Evolutionary conservation across 64 coral and sea anemone species (phyloP), one percentile per base, ranked within the genome.

Genomic region (Stichodactyla mertensii): DNA sequence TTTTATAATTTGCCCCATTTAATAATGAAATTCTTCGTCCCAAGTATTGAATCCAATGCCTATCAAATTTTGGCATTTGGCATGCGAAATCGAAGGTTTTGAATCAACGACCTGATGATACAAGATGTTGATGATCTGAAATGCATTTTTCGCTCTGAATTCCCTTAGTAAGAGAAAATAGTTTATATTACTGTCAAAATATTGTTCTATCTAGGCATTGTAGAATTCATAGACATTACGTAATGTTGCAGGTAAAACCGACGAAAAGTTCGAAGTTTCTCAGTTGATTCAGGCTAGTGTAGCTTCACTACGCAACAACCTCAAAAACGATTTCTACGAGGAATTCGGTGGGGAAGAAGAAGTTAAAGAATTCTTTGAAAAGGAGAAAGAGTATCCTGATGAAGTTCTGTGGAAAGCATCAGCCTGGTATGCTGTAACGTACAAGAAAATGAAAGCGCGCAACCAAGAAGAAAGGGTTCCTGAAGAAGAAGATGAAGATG

Each of bases 201-300:
- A 36, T 36, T 36, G 31, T 36, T 36, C 31, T 36, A 36, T 36
- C 2, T 36, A 36, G 31, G 2, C 31, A 36, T 36, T 36, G 31
- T 36, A 36, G 31, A 45, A 4, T 45, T 45, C 36, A 45, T 4
- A 45, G 36, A 45, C 36, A 45, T 45, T 45, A 45, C 36, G 36
- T 45, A 45, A 45, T 70, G 24, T 81, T 81, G 12, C 56, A 85
- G 83, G 84, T 51, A 95, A 95, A 89, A 92, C 93, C 7, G 93
- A 95, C 69, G 93, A 95, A 52, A 91, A 91, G 9, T 95, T 95
- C 64, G 93, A 95, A 82, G 93, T 95, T 51, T 89, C 93, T 0
- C 93, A 95, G 45, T 86, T 95, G 82, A 86, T 95, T 77, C 93
- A 92, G 85, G 93, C 93, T 52, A 95, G 93, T 83, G 79, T 95